Evolutionary conservation across 2,888 invertebrate genomes (phyloP), one percentile per base, ranked within the genome.

Genomic region (Amphiduros pacificus): DNA sequence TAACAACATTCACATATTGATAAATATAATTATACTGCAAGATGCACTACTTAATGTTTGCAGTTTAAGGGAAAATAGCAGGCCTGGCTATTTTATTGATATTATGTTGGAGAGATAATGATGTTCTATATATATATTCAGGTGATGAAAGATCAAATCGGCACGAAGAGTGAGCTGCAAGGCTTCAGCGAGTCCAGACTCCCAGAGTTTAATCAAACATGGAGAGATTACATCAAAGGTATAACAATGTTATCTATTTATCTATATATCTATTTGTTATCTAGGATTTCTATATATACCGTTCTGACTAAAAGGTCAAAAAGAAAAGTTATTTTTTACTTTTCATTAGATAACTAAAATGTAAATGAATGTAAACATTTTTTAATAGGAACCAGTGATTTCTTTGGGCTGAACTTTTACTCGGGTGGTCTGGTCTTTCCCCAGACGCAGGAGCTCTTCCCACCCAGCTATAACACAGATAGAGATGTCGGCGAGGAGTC

Each of bases 371-470:
- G 24, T 26, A 11, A 9, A 6, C 31, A n/a, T 51, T 55, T 20
- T 31, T 22, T 54, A 63, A 28, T 55, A 74, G 86, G 83, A 75
- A 87, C 89, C 0, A 83, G 85, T 1, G 91, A 91, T 74, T 90
- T 89, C 80, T 84, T 91, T 55, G 90, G 90, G 0, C 75, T 91
- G 17, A 91, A 91, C 75, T 87, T 88, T 57, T 91, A 91, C 74
- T 88, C 89, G 6, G 66, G 74, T 3, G 52, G 62, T 17, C 55
- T 73, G 26, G 64, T 69, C 1, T 28, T 52, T 29, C 48, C 64
- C 51, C 48, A 24, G 24, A 28, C 50, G 11, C 24, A 27, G 5
- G 48, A 27, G 0, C 22, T 36, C 17, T 26, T n/a, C 1, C 14
- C 17, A n/a, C 49, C 64, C 3, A 62, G 64, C 40, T 70, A 56